A percentile compares a stretch with the other conserved stretches of the same genome.
Evolutionary conservation across 2,113 vertebrate genomes (phyloP).

Genomic region (Tamias sibiricus): DNA sequence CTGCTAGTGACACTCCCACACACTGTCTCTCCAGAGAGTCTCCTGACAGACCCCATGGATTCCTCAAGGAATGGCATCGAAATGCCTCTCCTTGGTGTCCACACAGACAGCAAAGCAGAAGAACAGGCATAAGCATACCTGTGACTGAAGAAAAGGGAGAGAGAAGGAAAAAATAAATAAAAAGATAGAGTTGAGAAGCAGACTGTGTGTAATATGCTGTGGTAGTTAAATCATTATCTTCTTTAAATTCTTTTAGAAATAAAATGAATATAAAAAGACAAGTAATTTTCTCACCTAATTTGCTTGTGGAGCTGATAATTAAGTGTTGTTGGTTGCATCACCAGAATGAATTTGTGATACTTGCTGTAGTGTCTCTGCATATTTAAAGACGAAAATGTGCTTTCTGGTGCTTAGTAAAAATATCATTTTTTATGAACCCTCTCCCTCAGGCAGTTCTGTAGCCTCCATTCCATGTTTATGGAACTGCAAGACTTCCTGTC

Average conservation of each 20-base stretch:
- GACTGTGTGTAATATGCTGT: constrained; percentile 69
- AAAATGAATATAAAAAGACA: constrained; percentile 91
- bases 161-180: not conserved
- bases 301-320: constrained; percentile 92
- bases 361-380: constrained; percentile 89
- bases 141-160: not conserved
- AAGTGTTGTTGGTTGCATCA: constrained; percentile 89
- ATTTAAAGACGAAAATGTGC: constrained; percentile 87
- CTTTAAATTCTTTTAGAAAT: constrained; percentile 87
- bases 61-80: not conserved
- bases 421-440: constrained; percentile 77
- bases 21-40: not conserved
- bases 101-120: not conserved
- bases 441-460: constrained; percentile 53
- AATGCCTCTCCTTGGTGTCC: not conserved
- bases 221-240: constrained; percentile 79
- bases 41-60: not conserved
- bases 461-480: not conserved
- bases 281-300: constrained; percentile 93
- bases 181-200: constrained; percentile 45
- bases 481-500: constrained; percentile 36
- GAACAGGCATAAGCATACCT: not conserved
- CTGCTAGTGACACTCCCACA: not conserved
- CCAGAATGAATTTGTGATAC: constrained; percentile 86
- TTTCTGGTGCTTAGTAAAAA: constrained; percentile 84